phyloP scores from a whole-genome alignment of 2,797 vertebrate genomes.

The Bovichtus diacanthus region DNA sequence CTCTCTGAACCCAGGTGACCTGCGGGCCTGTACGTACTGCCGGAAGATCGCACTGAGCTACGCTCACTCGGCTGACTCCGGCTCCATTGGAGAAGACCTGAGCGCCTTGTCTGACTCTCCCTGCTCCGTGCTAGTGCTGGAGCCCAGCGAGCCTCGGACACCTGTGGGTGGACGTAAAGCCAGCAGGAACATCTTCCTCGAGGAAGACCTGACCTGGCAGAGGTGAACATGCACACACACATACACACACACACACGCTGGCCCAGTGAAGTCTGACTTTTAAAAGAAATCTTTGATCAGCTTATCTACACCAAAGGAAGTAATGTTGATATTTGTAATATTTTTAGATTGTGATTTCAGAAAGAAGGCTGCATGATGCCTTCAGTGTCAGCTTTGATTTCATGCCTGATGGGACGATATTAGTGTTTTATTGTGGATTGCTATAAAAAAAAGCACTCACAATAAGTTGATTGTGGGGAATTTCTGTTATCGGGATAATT shows the following conservation, averaged over 20 bases:
- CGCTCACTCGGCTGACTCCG: conserved; percentile 94
- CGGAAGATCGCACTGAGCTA: conserved; percentile 97
- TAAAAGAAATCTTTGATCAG: background rate
- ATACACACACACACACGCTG: background rate
- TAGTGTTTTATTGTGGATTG: too few relatives aligned
- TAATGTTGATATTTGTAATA: background rate
- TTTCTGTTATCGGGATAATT: too few relatives aligned
- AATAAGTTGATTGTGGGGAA: too few relatives aligned
- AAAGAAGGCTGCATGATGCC: background rate
- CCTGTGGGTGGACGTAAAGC: conserved; percentile 95
- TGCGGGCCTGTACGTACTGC: conserved; percentile 97
- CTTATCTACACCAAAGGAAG: background rate
- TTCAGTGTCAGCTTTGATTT: background rate
- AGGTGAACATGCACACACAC: conserved; percentile 82
- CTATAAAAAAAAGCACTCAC: too few relatives aligned
- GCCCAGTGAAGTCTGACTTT: background rate
- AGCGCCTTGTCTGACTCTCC: conserved; percentile 92
- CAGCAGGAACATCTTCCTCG: conserved; percentile 97
- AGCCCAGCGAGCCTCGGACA: conserved; percentile 94
- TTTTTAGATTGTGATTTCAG: background rate
- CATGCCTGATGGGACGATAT: background rate
- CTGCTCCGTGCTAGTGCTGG: conserved; percentile 89
- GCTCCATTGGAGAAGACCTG: conserved; percentile 95
- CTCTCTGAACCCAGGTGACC: conserved; percentile 86
- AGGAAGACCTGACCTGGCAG: conserved; percentile 97